These are phyloP conservation scores for Chymomyza costata DNA, from an alignment of 1,140 invertebrate genomes.

Conservation along the genomic window DNA sequence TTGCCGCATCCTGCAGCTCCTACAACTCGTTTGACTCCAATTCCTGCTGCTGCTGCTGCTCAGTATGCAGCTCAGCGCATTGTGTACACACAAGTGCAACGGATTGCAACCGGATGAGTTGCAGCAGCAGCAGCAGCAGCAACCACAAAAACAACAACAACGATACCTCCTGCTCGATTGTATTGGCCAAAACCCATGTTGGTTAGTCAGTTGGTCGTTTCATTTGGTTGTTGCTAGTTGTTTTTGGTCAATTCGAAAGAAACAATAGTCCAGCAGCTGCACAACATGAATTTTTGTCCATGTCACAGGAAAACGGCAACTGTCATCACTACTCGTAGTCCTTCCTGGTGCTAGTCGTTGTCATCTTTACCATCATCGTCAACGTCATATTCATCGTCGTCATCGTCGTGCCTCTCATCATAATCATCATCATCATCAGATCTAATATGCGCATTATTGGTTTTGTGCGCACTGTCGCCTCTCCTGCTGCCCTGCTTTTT, in stretches of 20 bases:
- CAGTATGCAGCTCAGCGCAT: constrained; percentile 24
- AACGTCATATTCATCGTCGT: constrained; percentile 32
- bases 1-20: too few relatives aligned
- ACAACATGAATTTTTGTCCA: constrained; percentile 32
- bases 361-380: too few relatives aligned
- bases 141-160: neutral
- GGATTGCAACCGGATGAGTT: constrained; percentile 6
- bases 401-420: too few relatives aligned
- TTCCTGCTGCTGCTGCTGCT: constrained; percentile 10
- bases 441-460: constrained; percentile 72
- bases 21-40: too few relatives aligned
- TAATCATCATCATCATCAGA: constrained; percentile 60
- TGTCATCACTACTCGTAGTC: too few relatives aligned
- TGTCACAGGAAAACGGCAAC: constrained; percentile 20
- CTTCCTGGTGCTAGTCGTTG: too few relatives aligned
- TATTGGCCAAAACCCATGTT: constrained; percentile 5
- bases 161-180: neutral
- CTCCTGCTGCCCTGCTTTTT: constrained; percentile 15
- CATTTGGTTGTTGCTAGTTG: too few relatives aligned
- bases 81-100: constrained; percentile 21
- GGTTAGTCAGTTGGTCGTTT: too few relatives aligned
- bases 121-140: constrained; percentile 28
- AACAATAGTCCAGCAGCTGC: constrained; percentile 46
- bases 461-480: constrained; percentile 35
- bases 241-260: constrained; percentile 60